Evolutionary conservation across 1,140 invertebrate species (phyloP).

Genomic region (Adoxophyes honmai): DNA sequence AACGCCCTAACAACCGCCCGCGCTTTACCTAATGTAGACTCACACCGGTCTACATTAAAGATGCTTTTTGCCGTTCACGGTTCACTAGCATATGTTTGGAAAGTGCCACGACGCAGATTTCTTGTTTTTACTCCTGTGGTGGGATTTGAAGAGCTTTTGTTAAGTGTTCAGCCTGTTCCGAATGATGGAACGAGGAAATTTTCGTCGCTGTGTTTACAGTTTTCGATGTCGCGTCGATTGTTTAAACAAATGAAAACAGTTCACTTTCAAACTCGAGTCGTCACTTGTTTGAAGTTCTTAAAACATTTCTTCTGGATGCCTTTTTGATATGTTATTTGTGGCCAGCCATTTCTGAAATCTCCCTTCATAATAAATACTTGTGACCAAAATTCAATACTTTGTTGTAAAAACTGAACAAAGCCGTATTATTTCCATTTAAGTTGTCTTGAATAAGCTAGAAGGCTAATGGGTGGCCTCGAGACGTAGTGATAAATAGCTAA

Average conservation of each 20-base stretch:
- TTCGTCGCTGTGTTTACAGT: conserved; percentile 25
- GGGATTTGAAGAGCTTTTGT: conserved; percentile 56
- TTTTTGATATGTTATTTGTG: no score
- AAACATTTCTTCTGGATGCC: no score
- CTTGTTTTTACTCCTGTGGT: conserved; percentile 54
- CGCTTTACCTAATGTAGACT: conserved; percentile 17
- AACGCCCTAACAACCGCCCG: conserved; percentile 28
- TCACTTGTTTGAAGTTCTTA: no score
- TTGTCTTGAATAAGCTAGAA: not conserved
- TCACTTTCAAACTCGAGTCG: not conserved
- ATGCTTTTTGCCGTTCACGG: conserved; percentile 12
- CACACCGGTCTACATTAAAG: conserved; percentile 15
- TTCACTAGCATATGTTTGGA: conserved; percentile 32
- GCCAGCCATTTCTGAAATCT: no score
- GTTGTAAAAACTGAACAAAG: not conserved
- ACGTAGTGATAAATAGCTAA: not conserved
- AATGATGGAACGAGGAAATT: conserved; percentile 44
- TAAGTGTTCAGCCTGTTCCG: conserved; percentile 49
- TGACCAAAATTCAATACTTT: no score
- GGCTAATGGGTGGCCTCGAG: conserved; percentile 1
- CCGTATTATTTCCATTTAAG: not conserved
- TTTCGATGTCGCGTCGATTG: conserved; percentile 16
- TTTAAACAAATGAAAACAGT: not conserved
- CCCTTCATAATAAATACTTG: no score
- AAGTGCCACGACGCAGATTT: conserved; percentile 35